Evolutionary conservation across 2,113 vertebrate genomes (phyloP).

Genomic region (Lichenostomus cassidix): DNA sequence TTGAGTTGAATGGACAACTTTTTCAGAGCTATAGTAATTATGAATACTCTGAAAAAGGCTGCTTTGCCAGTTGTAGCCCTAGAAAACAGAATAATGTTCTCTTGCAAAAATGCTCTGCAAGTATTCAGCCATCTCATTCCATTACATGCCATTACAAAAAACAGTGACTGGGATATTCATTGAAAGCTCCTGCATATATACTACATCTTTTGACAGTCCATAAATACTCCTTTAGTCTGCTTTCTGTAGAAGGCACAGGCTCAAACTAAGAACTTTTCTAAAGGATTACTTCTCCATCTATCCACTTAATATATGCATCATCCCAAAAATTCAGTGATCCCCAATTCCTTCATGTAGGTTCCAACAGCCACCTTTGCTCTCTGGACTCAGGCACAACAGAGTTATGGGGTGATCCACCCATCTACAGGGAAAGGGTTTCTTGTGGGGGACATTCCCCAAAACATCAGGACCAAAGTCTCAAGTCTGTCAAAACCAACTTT

Average conservation of each 20-base stretch:
- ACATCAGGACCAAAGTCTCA: not conserved
- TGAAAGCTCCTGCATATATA: not conserved
- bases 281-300: not conserved
- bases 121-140: constrained; percentile 12
- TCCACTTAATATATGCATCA: not conserved
- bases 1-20: constrained; percentile 67
- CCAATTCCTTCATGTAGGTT: not conserved
- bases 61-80: constrained; percentile 10
- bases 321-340: not conserved
- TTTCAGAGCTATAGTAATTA: constrained; percentile 59
- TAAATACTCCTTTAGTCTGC: not conserved
- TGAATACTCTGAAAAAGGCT: constrained; percentile 39
- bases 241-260: not conserved
- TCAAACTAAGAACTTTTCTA: not conserved
- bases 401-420: not conserved
- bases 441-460: not conserved
- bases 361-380: not conserved
- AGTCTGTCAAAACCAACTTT: not conserved
- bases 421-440: not conserved
- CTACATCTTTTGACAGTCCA: not conserved
- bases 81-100: constrained; percentile 25
- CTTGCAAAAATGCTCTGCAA: not conserved
- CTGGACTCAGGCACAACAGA: not conserved
- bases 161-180: constrained; percentile 1
- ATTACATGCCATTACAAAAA: not conserved